These are phyloP conservation scores for Apostichopus leukothele DNA, from an alignment of 53 echinoderm and acorn worm species.

Conservation along the genomic window DNA sequence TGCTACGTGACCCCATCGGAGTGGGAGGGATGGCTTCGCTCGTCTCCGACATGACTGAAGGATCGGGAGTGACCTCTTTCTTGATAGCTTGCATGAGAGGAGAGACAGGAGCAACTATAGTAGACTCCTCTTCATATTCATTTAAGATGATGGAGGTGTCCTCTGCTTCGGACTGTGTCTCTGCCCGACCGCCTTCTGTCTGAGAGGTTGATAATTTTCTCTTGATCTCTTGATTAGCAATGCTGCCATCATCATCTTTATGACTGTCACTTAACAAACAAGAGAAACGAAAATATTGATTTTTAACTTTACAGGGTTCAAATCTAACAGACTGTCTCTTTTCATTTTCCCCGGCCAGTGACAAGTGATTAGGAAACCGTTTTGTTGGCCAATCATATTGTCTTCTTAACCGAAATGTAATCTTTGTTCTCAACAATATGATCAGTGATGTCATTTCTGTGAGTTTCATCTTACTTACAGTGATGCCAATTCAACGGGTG, in stretches of 20 bases:
- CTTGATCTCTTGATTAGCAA: neutral
- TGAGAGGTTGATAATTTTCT: neutral
- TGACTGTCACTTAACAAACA: neutral
- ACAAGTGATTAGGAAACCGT: too few relatives aligned
- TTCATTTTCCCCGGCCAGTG: too few relatives aligned
- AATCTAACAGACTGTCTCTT: too few relatives aligned
- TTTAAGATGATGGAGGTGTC: neutral
- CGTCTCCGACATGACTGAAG: slow-evolving; percentile 64
- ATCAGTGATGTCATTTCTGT: too few relatives aligned
- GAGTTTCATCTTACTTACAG: too few relatives aligned
- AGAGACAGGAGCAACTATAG: slow-evolving; percentile 62
- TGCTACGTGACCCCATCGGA: slow-evolving; percentile 60
- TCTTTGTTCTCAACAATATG: too few relatives aligned
- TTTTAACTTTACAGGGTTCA: too few relatives aligned
- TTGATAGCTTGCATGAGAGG: slow-evolving; percentile 70
- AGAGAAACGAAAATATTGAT: too few relatives aligned
- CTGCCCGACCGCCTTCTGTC: neutral
- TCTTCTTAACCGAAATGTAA: too few relatives aligned
- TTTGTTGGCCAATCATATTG: too few relatives aligned
- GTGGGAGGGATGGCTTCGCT: slow-evolving; percentile 42
- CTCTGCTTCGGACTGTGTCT: neutral
- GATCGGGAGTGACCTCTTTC: slow-evolving; percentile 80
- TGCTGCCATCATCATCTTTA: neutral
- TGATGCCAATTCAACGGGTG: too few relatives aligned
- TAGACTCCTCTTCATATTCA: neutral